Conservation (phyloP, 2,888 invertebrate species). For the Lutraria lutraria region DNA sequence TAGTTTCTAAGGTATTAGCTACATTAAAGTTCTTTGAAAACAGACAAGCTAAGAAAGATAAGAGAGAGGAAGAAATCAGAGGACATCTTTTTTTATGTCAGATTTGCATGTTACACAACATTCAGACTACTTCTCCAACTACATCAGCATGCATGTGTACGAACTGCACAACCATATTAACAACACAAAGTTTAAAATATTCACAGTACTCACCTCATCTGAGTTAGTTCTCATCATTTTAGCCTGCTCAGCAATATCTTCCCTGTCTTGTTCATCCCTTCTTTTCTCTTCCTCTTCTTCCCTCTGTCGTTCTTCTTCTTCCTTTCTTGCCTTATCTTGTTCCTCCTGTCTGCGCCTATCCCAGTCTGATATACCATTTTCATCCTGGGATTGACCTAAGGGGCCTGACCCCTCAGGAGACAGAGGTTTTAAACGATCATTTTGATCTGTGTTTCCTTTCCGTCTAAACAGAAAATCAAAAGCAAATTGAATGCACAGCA, state of each 20-base stretch:
- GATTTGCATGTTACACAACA: too few relatives aligned
- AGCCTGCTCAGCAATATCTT: conserved; percentile 61
- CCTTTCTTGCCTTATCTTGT: conserved; percentile 62
- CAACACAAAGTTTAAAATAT: too few relatives aligned
- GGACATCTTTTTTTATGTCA: too few relatives aligned
- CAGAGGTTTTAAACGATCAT: conserved; percentile 45
- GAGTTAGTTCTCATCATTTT: conserved; percentile 67
- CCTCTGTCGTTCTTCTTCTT: conserved; percentile 63
- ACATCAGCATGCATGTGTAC: too few relatives aligned
- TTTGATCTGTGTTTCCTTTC: conserved; percentile 40
- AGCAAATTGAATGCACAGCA: neutral
- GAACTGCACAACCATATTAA: too few relatives aligned
- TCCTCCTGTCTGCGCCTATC: conserved; percentile 66
- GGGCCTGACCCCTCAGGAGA: conserved; percentile 40
- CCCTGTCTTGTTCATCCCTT: conserved; percentile 60
- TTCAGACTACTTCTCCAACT: too few relatives aligned
- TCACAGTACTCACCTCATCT: conserved; percentile 65
- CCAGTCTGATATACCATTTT: conserved; percentile 51
- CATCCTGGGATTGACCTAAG: conserved; percentile 33
- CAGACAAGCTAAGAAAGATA: too few relatives aligned
- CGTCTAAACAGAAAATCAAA: conserved; percentile 32
- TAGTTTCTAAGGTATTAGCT: too few relatives aligned
- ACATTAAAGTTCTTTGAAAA: too few relatives aligned
- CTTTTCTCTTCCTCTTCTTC: conserved; percentile 60
- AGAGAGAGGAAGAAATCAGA: too few relatives aligned